These are phyloP conservation scores for Thaumetopoea pityocampa DNA, from an alignment of 1,140 invertebrate genomes.

Conservation along the genomic window DNA sequence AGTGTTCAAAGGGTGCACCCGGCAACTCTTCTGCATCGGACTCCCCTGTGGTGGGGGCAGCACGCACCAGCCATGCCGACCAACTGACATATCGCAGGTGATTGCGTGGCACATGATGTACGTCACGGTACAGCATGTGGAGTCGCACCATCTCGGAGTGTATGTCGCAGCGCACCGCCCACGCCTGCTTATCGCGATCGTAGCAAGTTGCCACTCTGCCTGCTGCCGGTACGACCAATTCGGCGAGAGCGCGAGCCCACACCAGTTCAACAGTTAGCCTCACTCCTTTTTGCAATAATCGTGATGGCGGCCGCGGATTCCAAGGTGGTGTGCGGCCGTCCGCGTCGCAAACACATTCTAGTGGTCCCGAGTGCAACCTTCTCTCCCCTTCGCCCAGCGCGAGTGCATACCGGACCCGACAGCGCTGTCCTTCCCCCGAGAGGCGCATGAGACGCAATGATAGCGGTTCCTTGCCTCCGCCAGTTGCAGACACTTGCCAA, in stretches of 20 bases:
- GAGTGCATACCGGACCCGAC: conserved; percentile 85
- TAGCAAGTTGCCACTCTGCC: conserved; percentile 85
- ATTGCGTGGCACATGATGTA: conserved; percentile 90
- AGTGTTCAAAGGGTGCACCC: conserved; percentile 87
- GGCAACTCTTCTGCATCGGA: conserved; percentile 80
- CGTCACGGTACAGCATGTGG: conserved; percentile 89
- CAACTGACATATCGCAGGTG: conserved; percentile 89
- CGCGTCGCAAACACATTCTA: conserved; percentile 87
- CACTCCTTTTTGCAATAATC: conserved; percentile 51
- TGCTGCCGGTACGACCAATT: conserved; percentile 86
- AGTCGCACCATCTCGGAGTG: conserved; percentile 87
- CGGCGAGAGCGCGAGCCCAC: conserved; percentile 81
- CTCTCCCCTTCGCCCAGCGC: conserved; percentile 84
- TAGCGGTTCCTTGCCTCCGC: conserved; percentile 77
- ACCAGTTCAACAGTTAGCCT: conserved; percentile 58
- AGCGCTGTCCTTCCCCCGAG: conserved; percentile 89
- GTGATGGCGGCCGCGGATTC: conserved; percentile 78
- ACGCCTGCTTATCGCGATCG: conserved; percentile 88
- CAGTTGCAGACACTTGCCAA: conserved; percentile 88
- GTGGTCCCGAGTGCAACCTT: conserved; percentile 84
- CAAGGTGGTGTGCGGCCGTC: conserved; percentile 85
- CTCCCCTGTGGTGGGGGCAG: conserved; percentile 74
- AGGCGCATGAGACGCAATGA: conserved; percentile 83
- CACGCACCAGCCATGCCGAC: conserved; percentile 84
- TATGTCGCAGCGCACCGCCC: conserved; percentile 88